A percentile compares a stretch with the other conserved stretches of the same genome.
These are phyloP conservation scores for Mongoloraphidia duomilia DNA, from an alignment of 2,888 invertebrate species.

Conservation along the genomic window DNA sequence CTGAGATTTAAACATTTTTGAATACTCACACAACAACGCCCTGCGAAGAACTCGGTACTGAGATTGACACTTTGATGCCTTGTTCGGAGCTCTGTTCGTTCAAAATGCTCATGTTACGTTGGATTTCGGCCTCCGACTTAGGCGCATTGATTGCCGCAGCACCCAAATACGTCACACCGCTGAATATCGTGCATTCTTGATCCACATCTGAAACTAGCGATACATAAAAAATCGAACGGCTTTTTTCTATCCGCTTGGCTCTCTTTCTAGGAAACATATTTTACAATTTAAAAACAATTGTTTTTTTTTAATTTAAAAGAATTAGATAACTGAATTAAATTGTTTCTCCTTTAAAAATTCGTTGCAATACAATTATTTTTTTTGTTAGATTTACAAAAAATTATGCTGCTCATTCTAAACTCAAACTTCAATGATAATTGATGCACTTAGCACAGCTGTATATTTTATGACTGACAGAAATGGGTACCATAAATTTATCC, in stretches of 20 bases:
- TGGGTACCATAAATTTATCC: background rate
- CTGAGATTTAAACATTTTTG: conserved; percentile 2
- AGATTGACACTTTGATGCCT: conserved; percentile 80
- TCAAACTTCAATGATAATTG: too few species aligned
- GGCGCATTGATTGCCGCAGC: conserved; percentile 84
- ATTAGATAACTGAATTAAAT: too few species aligned
- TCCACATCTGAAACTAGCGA: conserved; percentile 60
- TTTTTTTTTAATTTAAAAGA: too few species aligned
- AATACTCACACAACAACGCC: conserved; percentile 79
- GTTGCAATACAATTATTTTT: too few species aligned
- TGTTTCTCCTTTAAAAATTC: too few species aligned
- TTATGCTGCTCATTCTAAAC: too few species aligned
- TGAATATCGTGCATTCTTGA: conserved; percentile 83
- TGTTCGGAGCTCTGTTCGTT: conserved; percentile 59
- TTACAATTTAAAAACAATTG: too few species aligned
- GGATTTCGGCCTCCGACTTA: conserved; percentile 83
- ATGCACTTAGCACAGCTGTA: too few species aligned
- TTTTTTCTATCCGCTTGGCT: background rate
- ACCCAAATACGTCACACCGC: conserved; percentile 85
- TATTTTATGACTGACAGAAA: too few species aligned
- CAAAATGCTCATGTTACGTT: conserved; percentile 81
- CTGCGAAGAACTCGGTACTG: conserved; percentile 84
- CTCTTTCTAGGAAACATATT: background rate
- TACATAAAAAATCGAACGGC: background rate
- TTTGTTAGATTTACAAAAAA: too few species aligned